phyloP scores from a whole-genome alignment of 1,140 invertebrate genomes.

The Belonocnema kinseyi region DNA sequence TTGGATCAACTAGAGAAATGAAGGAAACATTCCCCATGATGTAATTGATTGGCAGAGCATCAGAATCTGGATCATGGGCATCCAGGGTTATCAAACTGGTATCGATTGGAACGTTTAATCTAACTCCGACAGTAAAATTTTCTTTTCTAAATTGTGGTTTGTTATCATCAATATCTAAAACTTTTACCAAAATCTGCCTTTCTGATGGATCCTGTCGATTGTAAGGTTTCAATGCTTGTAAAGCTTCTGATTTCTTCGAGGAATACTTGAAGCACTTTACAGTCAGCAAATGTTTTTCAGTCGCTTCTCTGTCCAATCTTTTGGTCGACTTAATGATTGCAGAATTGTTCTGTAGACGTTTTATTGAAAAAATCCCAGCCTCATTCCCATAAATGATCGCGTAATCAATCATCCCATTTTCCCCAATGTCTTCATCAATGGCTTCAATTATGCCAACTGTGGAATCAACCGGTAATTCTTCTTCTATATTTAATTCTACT shows the following conservation, averaged over 20 bases:
- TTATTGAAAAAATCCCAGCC: conserved; percentile 79
- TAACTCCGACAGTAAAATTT: conserved; percentile 84
- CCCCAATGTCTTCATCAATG: conserved; percentile 84
- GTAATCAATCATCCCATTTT: conserved; percentile 87
- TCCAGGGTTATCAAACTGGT: conserved; percentile 81
- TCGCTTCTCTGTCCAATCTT: conserved; percentile 81
- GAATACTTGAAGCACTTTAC: conserved; percentile 83
- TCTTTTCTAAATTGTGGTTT: conserved; percentile 80
- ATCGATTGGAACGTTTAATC: conserved; percentile 85
- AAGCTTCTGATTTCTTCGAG: conserved; percentile 65
- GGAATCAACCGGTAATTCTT: conserved; percentile 81
- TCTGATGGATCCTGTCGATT: conserved; percentile 83
- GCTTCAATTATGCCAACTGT: conserved; percentile 82
- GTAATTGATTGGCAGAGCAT: conserved; percentile 80
- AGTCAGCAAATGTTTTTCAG: conserved; percentile 79
- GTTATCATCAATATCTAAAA: conserved; percentile 86
- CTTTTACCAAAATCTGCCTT: conserved; percentile 80
- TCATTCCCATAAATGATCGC: conserved; percentile 85
- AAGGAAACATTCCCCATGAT: conserved; percentile 81
- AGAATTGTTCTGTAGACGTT: conserved; percentile 80
- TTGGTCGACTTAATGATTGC: conserved; percentile 79
- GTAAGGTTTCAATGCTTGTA: conserved; percentile 76
- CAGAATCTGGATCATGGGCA: conserved; percentile 82
- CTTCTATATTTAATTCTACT: conserved; percentile 78
- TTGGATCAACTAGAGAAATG: conserved; percentile 78